Evolutionary conservation across 1,140 invertebrate genomes (phyloP).

Genomic region (Eumeta japonica): DNA sequence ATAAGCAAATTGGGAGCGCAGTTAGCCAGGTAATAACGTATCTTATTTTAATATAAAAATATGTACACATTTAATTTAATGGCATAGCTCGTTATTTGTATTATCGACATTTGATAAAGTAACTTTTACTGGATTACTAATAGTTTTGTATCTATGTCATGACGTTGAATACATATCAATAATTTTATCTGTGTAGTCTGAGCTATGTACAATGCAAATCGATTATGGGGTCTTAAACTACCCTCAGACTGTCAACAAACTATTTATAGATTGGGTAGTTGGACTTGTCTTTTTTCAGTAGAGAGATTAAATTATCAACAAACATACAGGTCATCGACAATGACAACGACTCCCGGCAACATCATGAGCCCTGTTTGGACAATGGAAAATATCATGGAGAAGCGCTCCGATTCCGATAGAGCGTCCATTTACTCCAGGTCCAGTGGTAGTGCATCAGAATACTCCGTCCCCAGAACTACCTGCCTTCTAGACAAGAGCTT

Average conservation of each 20-base stretch:
- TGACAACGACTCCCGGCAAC: constrained; percentile 45
- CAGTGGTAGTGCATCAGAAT: constrained; percentile 57
- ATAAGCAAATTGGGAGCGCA: constrained; percentile 71
- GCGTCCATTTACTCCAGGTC: constrained; percentile 59
- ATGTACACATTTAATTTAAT: too few species aligned
- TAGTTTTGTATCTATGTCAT: too few species aligned
- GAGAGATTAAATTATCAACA: neutral
- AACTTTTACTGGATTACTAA: too few species aligned
- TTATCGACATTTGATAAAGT: too few species aligned
- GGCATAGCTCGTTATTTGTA: too few species aligned
- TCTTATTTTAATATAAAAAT: too few species aligned
- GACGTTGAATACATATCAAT: too few species aligned
- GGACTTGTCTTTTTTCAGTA: too few species aligned
- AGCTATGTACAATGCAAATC: too few species aligned
- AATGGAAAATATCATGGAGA: constrained; percentile 57
- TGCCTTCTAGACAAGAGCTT: constrained; percentile 43
- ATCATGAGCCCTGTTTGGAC: constrained; percentile 63
- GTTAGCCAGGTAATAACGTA: constrained; percentile 47
- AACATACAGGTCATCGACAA: constrained; percentile 57
- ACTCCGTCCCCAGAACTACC: constrained; percentile 50
- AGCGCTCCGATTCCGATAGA: constrained; percentile 52
- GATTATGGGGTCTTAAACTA: too few species aligned
- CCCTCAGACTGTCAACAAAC: neutral
- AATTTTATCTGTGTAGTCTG: too few species aligned
- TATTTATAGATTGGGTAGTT: too few species aligned